Evolutionary conservation across 2,888 invertebrate species (phyloP).

Genomic region (Alcis repandata): DNA sequence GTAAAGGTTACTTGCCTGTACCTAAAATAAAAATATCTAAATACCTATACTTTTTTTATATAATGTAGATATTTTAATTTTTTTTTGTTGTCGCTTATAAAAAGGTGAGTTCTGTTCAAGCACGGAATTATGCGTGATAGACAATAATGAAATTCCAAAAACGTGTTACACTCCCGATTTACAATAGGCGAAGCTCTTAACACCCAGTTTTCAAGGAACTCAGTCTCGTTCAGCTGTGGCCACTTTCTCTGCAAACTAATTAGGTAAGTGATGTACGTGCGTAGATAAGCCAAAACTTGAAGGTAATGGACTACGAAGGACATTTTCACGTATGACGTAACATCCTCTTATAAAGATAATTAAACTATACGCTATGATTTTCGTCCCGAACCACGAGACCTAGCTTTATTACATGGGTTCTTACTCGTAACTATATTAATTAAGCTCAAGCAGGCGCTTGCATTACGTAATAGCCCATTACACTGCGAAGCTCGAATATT

Average conservation of each 20-base stretch:
- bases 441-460: conserved; percentile 4
- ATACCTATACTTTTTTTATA: too few relatives aligned
- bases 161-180: not conserved
- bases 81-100: too few relatives aligned
- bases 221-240: conserved; percentile 28
- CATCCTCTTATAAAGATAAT: conserved; percentile 15
- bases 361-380: conserved; percentile 11
- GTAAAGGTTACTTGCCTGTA: too few relatives aligned
- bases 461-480: not conserved
- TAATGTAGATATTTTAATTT: too few relatives aligned
- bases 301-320: conserved; percentile 18
- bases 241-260: conserved; percentile 27
- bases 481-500: not conserved
- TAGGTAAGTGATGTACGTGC: conserved; percentile 34
- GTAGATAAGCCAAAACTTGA: conserved; percentile 14
- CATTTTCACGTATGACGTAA: conserved; percentile 24
- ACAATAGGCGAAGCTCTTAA: too few relatives aligned
- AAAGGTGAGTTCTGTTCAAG: too few relatives aligned
- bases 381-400: conserved; percentile 6
- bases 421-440: conserved; percentile 12
- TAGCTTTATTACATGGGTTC: conserved; percentile 3
- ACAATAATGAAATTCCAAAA: too few relatives aligned
- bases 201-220: conserved; percentile 13
- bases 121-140: too few relatives aligned
- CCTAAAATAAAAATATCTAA: too few relatives aligned